Base-by-base conservation (phyloP, 2,888 invertebrate genomes). In the Gymnosoma rotundatum region DNA sequence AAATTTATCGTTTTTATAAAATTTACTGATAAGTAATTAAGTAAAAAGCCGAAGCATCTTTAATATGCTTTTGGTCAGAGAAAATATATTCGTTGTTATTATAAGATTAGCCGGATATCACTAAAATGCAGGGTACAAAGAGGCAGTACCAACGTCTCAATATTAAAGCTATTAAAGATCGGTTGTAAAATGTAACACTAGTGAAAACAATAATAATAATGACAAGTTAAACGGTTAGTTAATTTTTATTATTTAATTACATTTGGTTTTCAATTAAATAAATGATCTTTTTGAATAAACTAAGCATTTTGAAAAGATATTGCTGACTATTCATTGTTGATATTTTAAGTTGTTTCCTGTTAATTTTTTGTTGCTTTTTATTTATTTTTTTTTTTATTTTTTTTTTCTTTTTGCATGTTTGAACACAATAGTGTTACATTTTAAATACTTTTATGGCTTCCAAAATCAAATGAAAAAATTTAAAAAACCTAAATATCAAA, bases 211-310 rank as follows among this genome's bases (percentile, higher is more conserved):
- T 42, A 14, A 32, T 12, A 42, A 42, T 7, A 42, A 42, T 14
- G 18, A 21, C 56, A 73, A 74, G 78, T 86, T 79, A 67, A 73
- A 80, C 74, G 73, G 54, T 61, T 25, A 67, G 73, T 67, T 56
- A 74, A 80, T 74, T 79, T 80, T 69, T 61, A 54, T 67, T 79
- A 54, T 25, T 25, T 25, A 25, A 25, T 2, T 25, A 25, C 67
- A 42, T 61, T 45, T 14, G 36, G 58, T 36, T 14, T 25, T 25
- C 4, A 4, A 25, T 2, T 25, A 25, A 25, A 25, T 25, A 45
- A 42, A 69, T 54, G 42, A 21, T 50, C 12, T 45, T 61, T 73
- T 42, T n/a, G 20, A 32, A 9, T 52, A 10, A 20, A 42, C 14
- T 38, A 2, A 16, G 36, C 21, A 21, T 67, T 52, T 32, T 52